Conservation (phyloP, 2,797 vertebrate species). For the Myotis pilosus region DNA sequence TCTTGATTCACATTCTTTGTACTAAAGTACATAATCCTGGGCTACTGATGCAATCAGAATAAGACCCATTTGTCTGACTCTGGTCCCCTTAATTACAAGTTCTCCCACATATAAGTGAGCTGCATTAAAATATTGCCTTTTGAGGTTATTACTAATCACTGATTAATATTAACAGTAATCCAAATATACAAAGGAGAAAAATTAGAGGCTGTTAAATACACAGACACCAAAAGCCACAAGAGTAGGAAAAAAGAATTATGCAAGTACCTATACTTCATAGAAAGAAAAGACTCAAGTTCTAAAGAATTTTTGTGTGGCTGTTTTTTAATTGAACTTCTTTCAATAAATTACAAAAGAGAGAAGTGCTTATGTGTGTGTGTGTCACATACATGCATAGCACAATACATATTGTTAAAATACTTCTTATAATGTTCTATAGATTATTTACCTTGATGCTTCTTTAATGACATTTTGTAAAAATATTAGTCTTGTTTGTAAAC, state of each 20-base stretch:
- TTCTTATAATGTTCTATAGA: background rate
- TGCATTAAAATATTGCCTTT: constrained; percentile 29
- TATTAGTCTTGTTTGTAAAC: constrained; percentile 92
- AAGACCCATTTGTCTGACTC: background rate
- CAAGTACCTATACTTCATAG: background rate
- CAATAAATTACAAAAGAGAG: background rate
- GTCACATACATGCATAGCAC: background rate
- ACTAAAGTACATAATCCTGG: background rate
- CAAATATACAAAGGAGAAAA: constrained; percentile 41
- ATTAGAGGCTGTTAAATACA: constrained; percentile 20
- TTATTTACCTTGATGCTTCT: constrained; percentile 93
- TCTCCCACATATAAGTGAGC: constrained; percentile 15
- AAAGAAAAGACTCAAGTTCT: constrained; percentile 10
- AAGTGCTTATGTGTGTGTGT: background rate
- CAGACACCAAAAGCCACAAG: constrained; percentile 13
- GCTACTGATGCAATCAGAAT: constrained; percentile 2
- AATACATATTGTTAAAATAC: constrained; percentile 1
- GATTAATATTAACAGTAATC: background rate
- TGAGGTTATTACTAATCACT: constrained; percentile 32
- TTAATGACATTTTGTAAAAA: constrained; percentile 98
- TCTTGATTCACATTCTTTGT: background rate
- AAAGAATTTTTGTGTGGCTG: background rate
- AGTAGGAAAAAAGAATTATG: constrained; percentile 17
- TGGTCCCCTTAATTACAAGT: background rate
- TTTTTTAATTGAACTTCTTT: constrained; percentile 41